Conservation (phyloP, 2,797 vertebrate species). For the Phalloptychus januarius region DNA sequence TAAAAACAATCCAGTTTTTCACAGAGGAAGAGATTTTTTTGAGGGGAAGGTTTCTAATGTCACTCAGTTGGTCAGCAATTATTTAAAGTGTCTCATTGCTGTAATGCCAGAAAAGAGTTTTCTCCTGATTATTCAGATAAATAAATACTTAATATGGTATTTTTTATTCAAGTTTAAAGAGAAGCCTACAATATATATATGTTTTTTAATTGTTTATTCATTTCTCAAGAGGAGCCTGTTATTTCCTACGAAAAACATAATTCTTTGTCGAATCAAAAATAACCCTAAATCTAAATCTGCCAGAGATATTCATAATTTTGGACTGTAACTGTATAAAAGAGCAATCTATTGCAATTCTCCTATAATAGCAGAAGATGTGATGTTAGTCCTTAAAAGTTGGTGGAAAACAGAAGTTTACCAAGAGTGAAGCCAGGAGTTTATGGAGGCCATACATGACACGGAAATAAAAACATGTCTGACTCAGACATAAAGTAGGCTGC, state of each 20-base stretch:
- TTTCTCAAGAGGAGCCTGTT: neutral
- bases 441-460: neutral
- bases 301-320: neutral
- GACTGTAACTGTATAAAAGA: neutral
- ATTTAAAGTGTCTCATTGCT: neutral
- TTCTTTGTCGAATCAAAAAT: neutral
- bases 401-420: neutral
- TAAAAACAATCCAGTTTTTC: too few relatives aligned
- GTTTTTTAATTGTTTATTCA: neutral
- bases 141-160: neutral
- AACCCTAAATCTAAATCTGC: neutral
- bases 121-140: neutral
- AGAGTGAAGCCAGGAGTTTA: neutral
- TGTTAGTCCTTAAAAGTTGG: neutral
- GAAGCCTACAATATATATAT: too few relatives aligned
- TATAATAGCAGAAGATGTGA: neutral
- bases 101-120: neutral
- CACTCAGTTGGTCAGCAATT: neutral
- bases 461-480: neutral
- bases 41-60: neutral
- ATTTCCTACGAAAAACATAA: neutral
- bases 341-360: neutral
- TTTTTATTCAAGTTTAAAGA: neutral
- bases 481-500: neutral
- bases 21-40: neutral